Conservation (phyloP, 2,113 vertebrate species). For the Mobula birostris region DNA sequence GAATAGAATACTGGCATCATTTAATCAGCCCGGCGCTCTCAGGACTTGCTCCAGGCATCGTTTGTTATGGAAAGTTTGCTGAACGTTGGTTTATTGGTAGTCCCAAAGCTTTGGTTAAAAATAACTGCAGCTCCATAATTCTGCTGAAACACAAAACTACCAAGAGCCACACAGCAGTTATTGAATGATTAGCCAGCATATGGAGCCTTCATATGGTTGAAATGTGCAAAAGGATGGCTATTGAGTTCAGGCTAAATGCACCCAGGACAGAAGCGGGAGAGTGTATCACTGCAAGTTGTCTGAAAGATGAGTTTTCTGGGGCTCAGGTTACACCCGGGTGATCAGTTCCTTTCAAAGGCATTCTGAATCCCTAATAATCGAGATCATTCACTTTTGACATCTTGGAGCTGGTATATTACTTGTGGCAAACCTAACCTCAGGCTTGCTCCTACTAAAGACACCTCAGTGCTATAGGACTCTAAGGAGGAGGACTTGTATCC, state of each 20-base stretch:
- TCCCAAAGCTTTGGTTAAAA: constrained; percentile 16
- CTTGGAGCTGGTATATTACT: not conserved
- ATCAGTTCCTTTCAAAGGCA: not conserved
- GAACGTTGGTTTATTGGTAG: not conserved
- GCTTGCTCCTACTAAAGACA: not conserved
- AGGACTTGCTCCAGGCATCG: not conserved
- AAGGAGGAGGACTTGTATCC: not conserved
- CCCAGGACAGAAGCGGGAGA: not conserved
- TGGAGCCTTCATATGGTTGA: not conserved
- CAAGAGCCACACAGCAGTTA: not conserved
- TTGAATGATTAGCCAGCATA: not conserved
- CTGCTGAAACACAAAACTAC: not conserved
- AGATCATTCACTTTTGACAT: not conserved
- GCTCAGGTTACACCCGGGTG: not conserved
- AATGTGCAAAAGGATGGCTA: not conserved
- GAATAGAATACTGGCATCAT: not conserved
- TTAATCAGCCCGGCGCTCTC: not conserved
- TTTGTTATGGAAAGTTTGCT: constrained; percentile 6
- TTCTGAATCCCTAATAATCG: not conserved
- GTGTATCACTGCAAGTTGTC: not conserved
- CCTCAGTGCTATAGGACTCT: not conserved
- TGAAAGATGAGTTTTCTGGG: not conserved
- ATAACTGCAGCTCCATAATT: not conserved
- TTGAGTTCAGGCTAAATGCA: not conserved
- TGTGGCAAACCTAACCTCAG: not conserved